Evolutionary conservation across 2,888 invertebrate genomes (phyloP).

Genomic region (Eupithecia inturbata): DNA sequence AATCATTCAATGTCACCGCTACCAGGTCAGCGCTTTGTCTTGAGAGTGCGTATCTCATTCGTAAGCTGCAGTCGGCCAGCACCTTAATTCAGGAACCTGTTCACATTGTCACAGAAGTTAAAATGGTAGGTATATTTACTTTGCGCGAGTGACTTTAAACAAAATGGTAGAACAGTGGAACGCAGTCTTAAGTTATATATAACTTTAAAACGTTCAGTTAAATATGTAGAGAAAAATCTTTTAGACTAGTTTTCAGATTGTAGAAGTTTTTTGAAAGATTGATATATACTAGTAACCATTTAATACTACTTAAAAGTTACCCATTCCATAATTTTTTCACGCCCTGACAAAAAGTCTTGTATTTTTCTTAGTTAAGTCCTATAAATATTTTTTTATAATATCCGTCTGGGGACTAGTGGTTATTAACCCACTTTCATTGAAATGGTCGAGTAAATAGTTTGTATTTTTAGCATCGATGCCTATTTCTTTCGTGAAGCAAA

Average conservation of each 20-base stretch:
- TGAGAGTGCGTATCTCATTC: neutral
- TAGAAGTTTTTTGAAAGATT: neutral
- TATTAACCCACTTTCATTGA: no score
- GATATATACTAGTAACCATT: neutral
- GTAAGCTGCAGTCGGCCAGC: neutral
- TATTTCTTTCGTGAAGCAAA: neutral
- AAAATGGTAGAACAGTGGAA: constrained; percentile 6
- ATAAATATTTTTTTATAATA: no score
- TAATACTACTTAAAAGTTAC: neutral
- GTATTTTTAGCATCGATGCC: no score
- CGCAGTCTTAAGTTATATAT: neutral
- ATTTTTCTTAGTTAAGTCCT: no score
- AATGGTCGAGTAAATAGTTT: no score
- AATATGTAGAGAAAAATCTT: neutral
- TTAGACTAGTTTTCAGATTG: neutral
- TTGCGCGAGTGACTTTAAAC: constrained; percentile 7
- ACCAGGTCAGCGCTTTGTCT: neutral
- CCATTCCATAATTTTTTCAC: no score
- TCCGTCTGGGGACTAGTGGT: no score
- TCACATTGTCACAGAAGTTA: constrained; percentile 43
- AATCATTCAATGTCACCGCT: neutral
- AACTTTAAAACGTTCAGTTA: neutral
- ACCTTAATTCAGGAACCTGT: constrained; percentile 40
- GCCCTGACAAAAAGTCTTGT: no score
- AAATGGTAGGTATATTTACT: constrained; percentile 19